Conservation (phyloP, 1,140 invertebrate species). For the Procambarus clarkii region DNA sequence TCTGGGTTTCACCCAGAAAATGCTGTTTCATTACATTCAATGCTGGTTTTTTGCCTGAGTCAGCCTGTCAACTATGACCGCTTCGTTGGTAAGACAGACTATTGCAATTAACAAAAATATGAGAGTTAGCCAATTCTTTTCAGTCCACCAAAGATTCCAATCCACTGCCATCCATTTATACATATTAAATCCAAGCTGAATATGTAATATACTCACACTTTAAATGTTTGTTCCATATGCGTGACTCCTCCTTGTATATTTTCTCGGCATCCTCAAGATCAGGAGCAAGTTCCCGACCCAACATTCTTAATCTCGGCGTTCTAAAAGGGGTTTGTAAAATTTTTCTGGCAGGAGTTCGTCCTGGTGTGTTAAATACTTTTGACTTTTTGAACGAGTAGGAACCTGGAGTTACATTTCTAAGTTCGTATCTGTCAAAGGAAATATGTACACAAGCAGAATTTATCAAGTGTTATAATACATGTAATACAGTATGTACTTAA, state of each 20-base stretch:
- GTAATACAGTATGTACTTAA: no score
- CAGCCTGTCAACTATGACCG: no score
- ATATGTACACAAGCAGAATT: background rate
- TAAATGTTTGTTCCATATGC: background rate
- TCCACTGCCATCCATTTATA: background rate
- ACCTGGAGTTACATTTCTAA: background rate
- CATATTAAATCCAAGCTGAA: background rate
- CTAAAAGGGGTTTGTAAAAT: background rate
- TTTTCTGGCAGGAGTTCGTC: background rate
- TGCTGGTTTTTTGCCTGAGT: no score
- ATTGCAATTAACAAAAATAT: no score
- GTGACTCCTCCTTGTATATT: background rate
- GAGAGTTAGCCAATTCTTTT: no score
- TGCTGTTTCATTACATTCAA: no score
- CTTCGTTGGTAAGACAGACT: no score
- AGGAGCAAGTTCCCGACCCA: background rate
- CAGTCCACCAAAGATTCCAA: no score
- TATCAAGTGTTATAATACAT: no score
- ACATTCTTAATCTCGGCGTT: background rate
- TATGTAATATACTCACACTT: background rate
- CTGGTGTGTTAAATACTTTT: constrained; percentile 5
- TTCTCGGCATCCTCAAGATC: background rate
- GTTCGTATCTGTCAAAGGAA: background rate
- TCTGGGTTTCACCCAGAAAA: no score
- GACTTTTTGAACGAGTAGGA: background rate